phyloP scores from a whole-genome alignment of 2,888 invertebrate species.

The Machimus atricapillus region DNA sequence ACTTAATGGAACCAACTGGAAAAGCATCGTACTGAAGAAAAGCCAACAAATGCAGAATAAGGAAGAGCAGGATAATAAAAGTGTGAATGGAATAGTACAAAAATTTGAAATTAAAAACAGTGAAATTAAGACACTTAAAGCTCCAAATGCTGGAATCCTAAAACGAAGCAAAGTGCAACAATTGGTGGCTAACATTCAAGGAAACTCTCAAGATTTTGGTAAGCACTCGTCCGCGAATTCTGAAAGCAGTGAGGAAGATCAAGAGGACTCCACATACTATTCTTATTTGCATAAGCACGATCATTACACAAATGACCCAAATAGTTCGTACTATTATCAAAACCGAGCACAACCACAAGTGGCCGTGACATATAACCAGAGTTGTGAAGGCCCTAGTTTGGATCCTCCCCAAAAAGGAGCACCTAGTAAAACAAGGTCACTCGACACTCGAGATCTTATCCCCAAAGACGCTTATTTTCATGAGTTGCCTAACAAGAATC shows the following conservation, averaged over 20 bases:
- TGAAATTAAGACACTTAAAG: slow-evolving; percentile 51
- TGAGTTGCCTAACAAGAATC: slow-evolving; percentile 65
- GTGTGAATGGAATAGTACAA: slow-evolving; percentile 47
- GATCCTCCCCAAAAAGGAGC: slow-evolving; percentile 35
- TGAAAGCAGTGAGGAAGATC: slow-evolving; percentile 69
- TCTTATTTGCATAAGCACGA: neutral
- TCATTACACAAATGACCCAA: neutral
- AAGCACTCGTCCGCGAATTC: slow-evolving; percentile 62
- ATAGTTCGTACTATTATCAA: slow-evolving; percentile 11
- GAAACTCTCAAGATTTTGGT: slow-evolving; percentile 41
- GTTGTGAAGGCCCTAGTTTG: neutral
- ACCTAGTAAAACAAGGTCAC: slow-evolving; percentile 38
- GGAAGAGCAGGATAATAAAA: slow-evolving; percentile 32
- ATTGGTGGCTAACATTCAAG: slow-evolving; percentile 54
- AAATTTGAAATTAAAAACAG: slow-evolving; percentile 52
- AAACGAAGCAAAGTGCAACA: slow-evolving; percentile 54
- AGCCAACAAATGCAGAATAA: slow-evolving; percentile 41
- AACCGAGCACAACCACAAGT: slow-evolving; percentile 50
- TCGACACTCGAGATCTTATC: slow-evolving; percentile 58
- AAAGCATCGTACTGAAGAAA: slow-evolving; percentile 46
- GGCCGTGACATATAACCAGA: slow-evolving; percentile 21
- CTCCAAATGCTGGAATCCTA: slow-evolving; percentile 52
- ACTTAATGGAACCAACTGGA: slow-evolving; percentile 48
- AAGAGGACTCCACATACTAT: slow-evolving; percentile 56
- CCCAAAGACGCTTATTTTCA: slow-evolving; percentile 71